Evolutionary conservation across 2,888 invertebrate species (phyloP).

Genomic region (Epistrophe grossulariae): DNA sequence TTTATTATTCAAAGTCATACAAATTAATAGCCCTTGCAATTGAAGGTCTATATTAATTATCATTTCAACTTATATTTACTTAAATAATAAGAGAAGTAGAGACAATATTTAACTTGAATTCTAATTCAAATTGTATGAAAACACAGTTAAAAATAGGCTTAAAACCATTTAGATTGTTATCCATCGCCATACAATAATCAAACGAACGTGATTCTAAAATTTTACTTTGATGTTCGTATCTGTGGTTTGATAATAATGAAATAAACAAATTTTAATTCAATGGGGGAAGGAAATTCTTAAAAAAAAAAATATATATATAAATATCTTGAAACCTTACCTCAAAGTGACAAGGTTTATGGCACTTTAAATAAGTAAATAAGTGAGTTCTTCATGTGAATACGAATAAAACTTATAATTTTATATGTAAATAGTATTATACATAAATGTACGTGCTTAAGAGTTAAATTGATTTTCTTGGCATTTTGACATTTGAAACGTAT

Average conservation of each 20-base stretch:
- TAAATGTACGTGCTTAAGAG: constrained; percentile 12
- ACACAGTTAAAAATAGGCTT: neutral
- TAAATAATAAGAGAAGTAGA: neutral
- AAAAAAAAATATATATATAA: neutral
- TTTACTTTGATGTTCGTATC: neutral
- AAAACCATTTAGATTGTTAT: neutral
- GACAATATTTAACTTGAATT: neutral
- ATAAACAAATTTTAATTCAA: neutral
- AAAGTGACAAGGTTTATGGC: neutral
- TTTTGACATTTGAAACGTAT: constrained; percentile 31
- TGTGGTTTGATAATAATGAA: neutral
- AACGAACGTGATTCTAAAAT: neutral
- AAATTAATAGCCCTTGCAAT: constrained; percentile 11
- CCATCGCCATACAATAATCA: neutral
- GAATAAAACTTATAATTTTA: neutral
- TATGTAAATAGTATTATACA: neutral
- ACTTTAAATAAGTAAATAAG: neutral
- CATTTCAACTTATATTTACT: neutral
- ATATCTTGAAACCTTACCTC: neutral
- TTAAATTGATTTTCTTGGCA: constrained; percentile 10
- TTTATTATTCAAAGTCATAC: constrained; percentile 4
- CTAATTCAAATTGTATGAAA: neutral
- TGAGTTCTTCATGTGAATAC: constrained; percentile 14
- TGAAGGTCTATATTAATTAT: constrained; percentile 1
- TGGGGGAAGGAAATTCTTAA: neutral